Base-by-base conservation (phyloP, 2,113 vertebrate genomes). In the Archilochus colubris region DNA sequence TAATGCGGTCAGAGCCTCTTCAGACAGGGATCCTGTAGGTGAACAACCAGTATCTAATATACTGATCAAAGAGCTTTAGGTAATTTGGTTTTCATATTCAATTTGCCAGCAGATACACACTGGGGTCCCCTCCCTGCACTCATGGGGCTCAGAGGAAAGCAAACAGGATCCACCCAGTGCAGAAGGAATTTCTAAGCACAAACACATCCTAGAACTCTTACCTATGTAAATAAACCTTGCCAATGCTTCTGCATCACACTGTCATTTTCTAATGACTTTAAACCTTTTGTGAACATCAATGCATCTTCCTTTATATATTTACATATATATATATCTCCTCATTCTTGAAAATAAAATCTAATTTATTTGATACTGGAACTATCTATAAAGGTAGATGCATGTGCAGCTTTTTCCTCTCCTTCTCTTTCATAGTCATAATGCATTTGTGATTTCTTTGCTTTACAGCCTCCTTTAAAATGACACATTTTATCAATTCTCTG, bases 401-500 rank as follows among this genome's bases (percentile, higher is more conserved):
- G 61, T 69, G 59, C 88, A 79, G 40, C 21, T 17, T 24, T 28
- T 57, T 51, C 75, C 31, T 14, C 24, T 21, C 51, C 24, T 55
- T 53, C 76, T 83, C 67, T 86, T 91, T 97, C 87, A 44, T 79
- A 53, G 40, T 96, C 96, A 92, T 96, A 93, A 97, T 96, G 94
- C 81, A 92, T 97, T 97, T 55, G 50, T 96, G 96, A 97, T 97
- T 97, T 94, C 94, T 96, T 92, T 97, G 94, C 97, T 97, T 96
- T 97, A 89, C 93, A 94, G 94, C 95, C 86, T 95, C 91, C 97
- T 97, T 97, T 94, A 79, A 96, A 98, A 97, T 94, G 96, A 97
- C 96, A 97, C 92, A 89, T 97, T 96, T 97, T 96, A 96, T 98
- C 97, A 98, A 61, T 96, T 96, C 96, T 96, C 97, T 81, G 94